Base-by-base conservation (phyloP, 2,888 invertebrate species). In the Uropetala carovei region DNA sequence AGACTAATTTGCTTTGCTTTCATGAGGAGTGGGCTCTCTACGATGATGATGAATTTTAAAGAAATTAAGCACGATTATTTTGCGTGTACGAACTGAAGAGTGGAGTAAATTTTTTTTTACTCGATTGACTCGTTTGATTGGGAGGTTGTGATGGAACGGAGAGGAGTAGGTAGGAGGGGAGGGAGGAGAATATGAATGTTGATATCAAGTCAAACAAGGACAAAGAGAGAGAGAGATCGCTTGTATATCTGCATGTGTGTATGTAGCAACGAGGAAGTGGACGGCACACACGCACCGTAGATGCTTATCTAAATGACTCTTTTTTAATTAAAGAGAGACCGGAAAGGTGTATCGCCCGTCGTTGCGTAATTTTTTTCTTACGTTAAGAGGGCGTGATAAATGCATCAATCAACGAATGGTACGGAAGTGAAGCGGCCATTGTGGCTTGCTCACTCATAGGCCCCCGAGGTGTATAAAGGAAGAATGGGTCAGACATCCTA, bases 221-320 rank as follows among this genome's bases (percentile, higher is more conserved):
- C 43, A n/a, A 0, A 56, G 16, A 11, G n/a, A 18, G 83, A 9
- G 9, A 18, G 43, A 22, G 89, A 27, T 75, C 75, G 22, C 13
- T n/a, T 2, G 11, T 75, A 13, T 75, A 22, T 75, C 27, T 75
- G 27, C 75, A 9, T 75, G 10, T 27, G 14, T 75, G 22, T 27
- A 27, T 75, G 22, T 22, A 75, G 75, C 22, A 75, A 68, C 68
- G 16, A 68, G 68, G 68, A 68, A 68, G 68, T 68, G n/a, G 75
- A 13, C 3, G 4, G 11, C 14, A 43, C 43, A 43, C 43, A 43
- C 27, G 5, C 22, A 27, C 75, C 22, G 22, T 13, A 68, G 68
- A 68, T 68, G 68, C 18, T 1, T n/a, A 68, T 75, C 75, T 75
- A 75, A 75, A 75, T 75, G 75, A 75, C 22, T 27, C 68, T 75